Base-by-base conservation (phyloP, 2,888 invertebrate species). In the Allolobophora icterica region DNA sequence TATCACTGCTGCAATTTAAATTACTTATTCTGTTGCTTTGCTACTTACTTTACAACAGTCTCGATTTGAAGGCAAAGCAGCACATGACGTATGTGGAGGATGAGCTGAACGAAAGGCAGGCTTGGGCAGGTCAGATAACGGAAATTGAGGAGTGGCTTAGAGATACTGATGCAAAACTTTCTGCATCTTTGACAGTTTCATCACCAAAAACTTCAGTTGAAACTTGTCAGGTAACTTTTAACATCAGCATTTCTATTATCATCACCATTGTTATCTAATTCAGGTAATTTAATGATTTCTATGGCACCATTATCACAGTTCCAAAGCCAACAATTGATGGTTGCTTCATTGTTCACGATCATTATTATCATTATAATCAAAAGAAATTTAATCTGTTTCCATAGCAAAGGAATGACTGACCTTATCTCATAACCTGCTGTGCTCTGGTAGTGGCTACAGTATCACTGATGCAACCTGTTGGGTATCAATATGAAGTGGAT, bases 61-160 rank as follows among this genome's bases (percentile, higher is more conserved):
- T 71, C 11, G n/a, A 71, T 71, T 4, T 71, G 13, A 71, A 71
- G 11, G 71, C 13, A 8, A 71, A n/a, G 71, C 71, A 71, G 71
- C 11, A n/a, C 30, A 71, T 71, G 71, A 71, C 5, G 8, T 71
- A n/a, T n/a, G 71, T 71, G 30, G 71, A 71, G 71, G 71, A 71
- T 71, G 71, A 71, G 71, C 71, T 71, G 71, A n/a, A 71, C n/a
- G n/a, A 71, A 71, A 71, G 71, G n/a, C 71, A 71, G 71, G n/a
- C 8, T 8, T 71, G 71, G 71, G 13, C n/a, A 13, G 71, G 13
- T 71, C 71, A 71, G 13, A 71, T 71, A 8, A 71, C 71, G n/a
- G 71, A 71, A 71, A 71, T 71, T n/a, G n/a, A 71, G n/a, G n/a
- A 71, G 71, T n/a, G 71, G 71, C n/a, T 71, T 3, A 71, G 71